Evolutionary conservation across 2,888 invertebrate species (phyloP).

Genomic region (Thumatha senex): DNA sequence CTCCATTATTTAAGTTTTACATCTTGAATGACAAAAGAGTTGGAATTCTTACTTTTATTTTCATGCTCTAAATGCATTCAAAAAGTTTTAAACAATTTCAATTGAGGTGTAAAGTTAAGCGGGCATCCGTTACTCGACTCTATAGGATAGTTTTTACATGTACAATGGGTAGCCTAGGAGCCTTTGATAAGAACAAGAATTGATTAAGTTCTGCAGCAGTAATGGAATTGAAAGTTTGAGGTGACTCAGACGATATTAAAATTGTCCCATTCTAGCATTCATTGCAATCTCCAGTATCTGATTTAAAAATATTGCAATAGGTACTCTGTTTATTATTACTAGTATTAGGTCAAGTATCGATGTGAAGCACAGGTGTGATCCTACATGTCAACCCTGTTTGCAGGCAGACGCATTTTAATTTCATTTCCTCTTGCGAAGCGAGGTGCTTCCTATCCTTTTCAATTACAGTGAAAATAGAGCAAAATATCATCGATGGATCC

Average conservation of each 20-base stretch:
- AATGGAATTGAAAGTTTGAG: constrained; percentile 11
- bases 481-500: constrained; percentile 30
- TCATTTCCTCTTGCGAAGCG: constrained; percentile 52
- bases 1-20: too few species aligned
- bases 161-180: constrained; percentile 30
- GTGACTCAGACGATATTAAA: constrained; percentile 5
- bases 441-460: constrained; percentile 47
- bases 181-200: constrained; percentile 23
- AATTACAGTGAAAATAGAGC: constrained; percentile 52
- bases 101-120: constrained; percentile 33
- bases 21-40: too few species aligned
- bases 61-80: constrained; percentile 4
- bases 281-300: neutral
- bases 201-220: constrained; percentile 21
- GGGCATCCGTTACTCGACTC: constrained; percentile 12
- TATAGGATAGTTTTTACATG: constrained; percentile 18
- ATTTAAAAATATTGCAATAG: too few species aligned
- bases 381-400: constrained; percentile 37
- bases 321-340: neutral
- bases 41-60: neutral
- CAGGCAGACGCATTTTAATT: constrained; percentile 62
- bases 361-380: constrained; percentile 41
- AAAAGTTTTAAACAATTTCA: constrained; percentile 37
- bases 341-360: neutral
- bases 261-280: neutral